These are phyloP conservation scores for Mantis religiosa DNA, from an alignment of 2,888 invertebrate species.

Conservation along the genomic window DNA sequence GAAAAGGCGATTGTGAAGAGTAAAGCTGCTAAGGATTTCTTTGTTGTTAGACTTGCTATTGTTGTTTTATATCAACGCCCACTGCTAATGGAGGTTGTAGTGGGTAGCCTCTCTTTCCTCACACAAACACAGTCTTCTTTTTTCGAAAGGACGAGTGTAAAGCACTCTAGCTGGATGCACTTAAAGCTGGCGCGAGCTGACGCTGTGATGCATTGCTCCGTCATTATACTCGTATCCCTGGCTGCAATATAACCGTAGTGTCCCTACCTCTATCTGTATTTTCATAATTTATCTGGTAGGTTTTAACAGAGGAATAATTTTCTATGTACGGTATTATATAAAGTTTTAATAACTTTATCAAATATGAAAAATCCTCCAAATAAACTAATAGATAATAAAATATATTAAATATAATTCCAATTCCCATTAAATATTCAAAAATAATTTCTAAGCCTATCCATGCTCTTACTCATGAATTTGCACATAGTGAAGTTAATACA, in stretches of 20 bases:
- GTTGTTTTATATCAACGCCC: background rate
- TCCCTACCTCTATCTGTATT: background rate
- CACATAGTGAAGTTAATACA: no score
- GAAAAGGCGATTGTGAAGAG: background rate
- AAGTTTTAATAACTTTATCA: no score
- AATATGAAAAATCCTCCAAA: no score
- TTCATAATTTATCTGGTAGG: background rate
- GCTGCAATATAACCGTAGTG: background rate
- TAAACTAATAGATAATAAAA: no score
- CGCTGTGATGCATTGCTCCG: background rate
- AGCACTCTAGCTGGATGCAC: background rate
- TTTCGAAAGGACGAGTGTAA: background rate
- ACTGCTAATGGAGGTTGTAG: background rate
- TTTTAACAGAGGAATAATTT: background rate
- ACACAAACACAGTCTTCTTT: background rate
- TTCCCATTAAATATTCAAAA: no score
- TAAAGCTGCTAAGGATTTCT: background rate
- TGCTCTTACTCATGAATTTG: no score
- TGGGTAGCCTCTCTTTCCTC: background rate
- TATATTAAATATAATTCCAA: no score
- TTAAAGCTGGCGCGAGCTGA: background rate
- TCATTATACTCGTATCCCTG: background rate
- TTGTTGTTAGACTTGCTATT: background rate
- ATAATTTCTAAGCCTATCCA: no score
- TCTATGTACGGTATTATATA: no score